Evolutionary conservation across 2,797 vertebrate species (phyloP), one percentile per base, ranked within the genome.

Genomic region (Pagetopsis macropterus): DNA sequence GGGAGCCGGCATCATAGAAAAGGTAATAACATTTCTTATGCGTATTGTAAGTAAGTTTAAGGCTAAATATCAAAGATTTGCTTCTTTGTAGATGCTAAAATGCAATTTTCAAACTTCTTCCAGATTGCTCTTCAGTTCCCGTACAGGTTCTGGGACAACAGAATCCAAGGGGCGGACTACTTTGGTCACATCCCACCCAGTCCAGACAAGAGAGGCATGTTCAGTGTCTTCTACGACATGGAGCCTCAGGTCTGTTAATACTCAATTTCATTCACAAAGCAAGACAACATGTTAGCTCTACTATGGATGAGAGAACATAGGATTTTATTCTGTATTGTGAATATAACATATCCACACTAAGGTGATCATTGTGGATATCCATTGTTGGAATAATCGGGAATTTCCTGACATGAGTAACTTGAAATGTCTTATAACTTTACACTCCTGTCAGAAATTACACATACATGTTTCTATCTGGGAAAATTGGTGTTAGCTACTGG

Each of bases 181-280:
- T 99, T 99, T 71, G 98, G 97, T 61, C 97, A 98, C 88, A 86
- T 93, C 46, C 95, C 98, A 4, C 96, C 96, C 40, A 88, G 86
- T 85, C 94, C 95, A 54, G 96, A 95, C 84, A 96, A 96, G 55
- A 95, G 96, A 77, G 98, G 98, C 40, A 95, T 99, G 82, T 99
- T 99, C 59, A 96, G 96, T 33, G 96, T 99, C 61, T 99, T 99
- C 90, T 99, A 99, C 14, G 98, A 99, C 90, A 95, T 99, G 95
- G 94, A 97, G 78, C 96, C 97, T 61, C 94, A 97, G 96, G 98
- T 99, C 69, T 23, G 87, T 65, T 27, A 23, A 15, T 16, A 13
- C 9, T 49, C 1, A 1, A 45, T 33, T 48, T 14, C 15, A 27
- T 46, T 5, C 46, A 12, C 17, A n/a, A 14, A 12, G 3, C 15